Percentiles rank a stretch among this genome's conserved stretches.
These are phyloP conservation scores for Aphelocoma californica DNA, from an alignment of 2,797 vertebrate species.

Conservation along the genomic window DNA sequence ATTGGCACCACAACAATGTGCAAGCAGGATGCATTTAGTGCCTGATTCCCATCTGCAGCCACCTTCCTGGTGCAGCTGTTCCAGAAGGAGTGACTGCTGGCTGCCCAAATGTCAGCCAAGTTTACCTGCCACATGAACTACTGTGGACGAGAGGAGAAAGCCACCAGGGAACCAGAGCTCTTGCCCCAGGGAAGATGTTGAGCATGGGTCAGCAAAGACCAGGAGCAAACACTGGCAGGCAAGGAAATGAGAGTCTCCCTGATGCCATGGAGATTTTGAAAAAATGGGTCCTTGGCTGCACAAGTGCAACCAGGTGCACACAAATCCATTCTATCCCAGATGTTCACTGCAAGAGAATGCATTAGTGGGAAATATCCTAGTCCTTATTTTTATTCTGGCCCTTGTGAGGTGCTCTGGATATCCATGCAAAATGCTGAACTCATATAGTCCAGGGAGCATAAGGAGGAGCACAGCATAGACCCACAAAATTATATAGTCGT, in stretches of 20 bases:
- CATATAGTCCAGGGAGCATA: neutral
- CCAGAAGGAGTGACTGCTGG: accelerated
- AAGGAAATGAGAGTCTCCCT: neutral
- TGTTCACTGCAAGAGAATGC: neutral
- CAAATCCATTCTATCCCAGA: neutral
- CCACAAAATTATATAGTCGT: accelerated
- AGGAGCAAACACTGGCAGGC: neutral
- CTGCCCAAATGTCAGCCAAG: neutral
- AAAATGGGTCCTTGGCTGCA: neutral
- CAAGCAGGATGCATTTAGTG: neutral
- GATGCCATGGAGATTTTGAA: neutral
- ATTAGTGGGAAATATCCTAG: neutral
- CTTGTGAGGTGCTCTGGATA: neutral
- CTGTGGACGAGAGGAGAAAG: accelerated
- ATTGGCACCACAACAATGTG: neutral
- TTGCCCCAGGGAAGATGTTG: neutral
- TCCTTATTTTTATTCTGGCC: neutral
- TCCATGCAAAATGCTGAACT: neutral
- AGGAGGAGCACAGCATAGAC: neutral
- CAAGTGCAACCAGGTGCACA: neutral
- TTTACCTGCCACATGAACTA: neutral
- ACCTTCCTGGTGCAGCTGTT: neutral
- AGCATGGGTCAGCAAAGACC: neutral
- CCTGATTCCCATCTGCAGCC: neutral
- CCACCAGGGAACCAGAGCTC: neutral